Evolutionary conservation across 2,888 invertebrate genomes (phyloP).

Genomic region (Sepioteuthis lessoniana): DNA sequence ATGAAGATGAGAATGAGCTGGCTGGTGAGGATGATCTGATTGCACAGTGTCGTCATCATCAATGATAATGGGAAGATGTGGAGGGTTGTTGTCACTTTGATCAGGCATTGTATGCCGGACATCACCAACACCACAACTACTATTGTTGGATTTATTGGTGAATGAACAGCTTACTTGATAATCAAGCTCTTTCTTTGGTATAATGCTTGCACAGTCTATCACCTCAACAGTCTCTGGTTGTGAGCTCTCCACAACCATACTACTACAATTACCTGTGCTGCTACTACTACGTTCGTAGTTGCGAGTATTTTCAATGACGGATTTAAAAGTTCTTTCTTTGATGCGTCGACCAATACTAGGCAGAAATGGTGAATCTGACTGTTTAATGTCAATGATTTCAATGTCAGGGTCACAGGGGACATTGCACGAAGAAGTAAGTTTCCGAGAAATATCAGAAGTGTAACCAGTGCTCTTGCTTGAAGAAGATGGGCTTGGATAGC

Average conservation of each 20-base stretch:
- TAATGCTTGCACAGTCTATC: conserved; percentile 42
- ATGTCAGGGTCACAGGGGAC: conserved; percentile 41
- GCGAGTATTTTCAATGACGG: conserved; percentile 44
- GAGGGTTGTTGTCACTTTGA: conserved; percentile 39
- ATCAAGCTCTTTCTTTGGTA: conserved; percentile 42
- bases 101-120: conserved; percentile 36
- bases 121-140: not conserved
- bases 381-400: conserved; percentile 46
- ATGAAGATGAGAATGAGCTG: conserved; percentile 39
- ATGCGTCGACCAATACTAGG: conserved; percentile 35
- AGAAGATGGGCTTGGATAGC: conserved; percentile 41
- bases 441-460: conserved; percentile 43
- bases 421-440: conserved; percentile 40
- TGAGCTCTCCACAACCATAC: conserved; percentile 42
- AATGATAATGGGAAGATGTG: conserved; percentile 39
- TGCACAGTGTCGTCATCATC: conserved; percentile 46
- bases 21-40: conserved; percentile 15
- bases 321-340: conserved; percentile 39
- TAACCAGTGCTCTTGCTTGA: conserved; percentile 36
- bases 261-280: conserved; percentile 35
- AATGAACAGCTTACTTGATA: conserved; percentile 44
- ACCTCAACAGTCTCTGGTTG: conserved; percentile 39
- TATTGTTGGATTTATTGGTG: conserved; percentile 38
- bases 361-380: conserved; percentile 45
- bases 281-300: conserved; percentile 44